A percentile compares a stretch with the other conserved stretches of the same genome.
Conservation (phyloP, 2,888 invertebrate genomes). For the Acleris sparsana region DNA sequence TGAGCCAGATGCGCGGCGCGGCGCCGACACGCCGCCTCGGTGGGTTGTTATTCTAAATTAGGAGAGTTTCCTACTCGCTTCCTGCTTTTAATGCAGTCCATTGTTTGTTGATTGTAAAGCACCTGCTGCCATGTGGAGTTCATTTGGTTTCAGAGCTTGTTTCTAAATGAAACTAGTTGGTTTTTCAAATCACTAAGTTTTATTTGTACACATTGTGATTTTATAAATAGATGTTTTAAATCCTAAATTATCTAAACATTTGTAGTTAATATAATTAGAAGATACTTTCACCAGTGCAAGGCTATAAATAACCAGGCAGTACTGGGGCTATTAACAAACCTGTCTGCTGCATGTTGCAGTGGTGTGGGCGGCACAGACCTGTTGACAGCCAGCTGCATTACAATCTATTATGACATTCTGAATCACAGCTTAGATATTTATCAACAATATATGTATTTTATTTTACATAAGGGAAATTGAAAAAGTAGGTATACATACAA, state of each 20-base stretch:
- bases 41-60: slow-evolving; percentile 28
- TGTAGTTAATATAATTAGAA: slow-evolving; percentile 6
- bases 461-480: too few species aligned
- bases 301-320: slow-evolving; percentile 25
- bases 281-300: slow-evolving; percentile 11
- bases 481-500: too few species aligned
- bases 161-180: too few species aligned
- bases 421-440: too few species aligned
- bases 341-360: slow-evolving; percentile 8
- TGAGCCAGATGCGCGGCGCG: slow-evolving; percentile 12
- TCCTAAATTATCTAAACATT: too few species aligned
- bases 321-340: slow-evolving; percentile 20
- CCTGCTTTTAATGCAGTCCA: slow-evolving; percentile 17
- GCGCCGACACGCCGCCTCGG: slow-evolving; percentile 12
- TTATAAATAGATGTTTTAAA: too few species aligned
- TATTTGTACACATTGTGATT: too few species aligned
- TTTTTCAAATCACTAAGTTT: too few species aligned
- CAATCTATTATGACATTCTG: neutral
- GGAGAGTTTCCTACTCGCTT: slow-evolving; percentile 31
- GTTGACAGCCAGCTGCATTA: neutral
- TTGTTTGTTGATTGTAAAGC: slow-evolving; percentile 17
- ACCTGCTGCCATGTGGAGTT: neutral
- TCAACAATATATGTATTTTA: too few species aligned
- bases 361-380: slow-evolving; percentile 15
- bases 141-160: neutral